These are phyloP conservation scores for Salminus brasiliensis DNA, from an alignment of 2,113 vertebrate genomes.

Conservation along the genomic window DNA sequence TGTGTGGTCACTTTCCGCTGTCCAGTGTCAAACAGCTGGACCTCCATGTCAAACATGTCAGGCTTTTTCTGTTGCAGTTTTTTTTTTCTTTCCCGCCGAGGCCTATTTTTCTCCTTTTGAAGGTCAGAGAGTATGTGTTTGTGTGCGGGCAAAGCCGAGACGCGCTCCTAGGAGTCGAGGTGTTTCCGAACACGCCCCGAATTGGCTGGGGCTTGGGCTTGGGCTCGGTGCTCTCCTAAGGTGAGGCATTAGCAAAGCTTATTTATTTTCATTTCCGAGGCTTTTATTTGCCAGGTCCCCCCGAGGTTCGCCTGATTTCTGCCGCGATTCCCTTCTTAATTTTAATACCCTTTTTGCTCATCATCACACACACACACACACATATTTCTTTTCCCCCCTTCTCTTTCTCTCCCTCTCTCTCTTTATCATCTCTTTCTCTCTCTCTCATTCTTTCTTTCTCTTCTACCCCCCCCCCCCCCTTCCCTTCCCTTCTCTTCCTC, in stretches of 20 bases:
- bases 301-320: conserved; percentile 96
- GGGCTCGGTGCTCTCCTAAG: conserved; percentile 85
- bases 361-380: no score
- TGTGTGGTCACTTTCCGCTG: no score
- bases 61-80: not conserved
- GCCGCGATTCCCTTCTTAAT: conserved; percentile 98
- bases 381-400: conserved; percentile 80
- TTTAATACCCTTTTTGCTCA: conserved; percentile 99
- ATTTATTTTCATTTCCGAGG: conserved; percentile 98
- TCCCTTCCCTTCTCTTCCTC: conserved; percentile 24
- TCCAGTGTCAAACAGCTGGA: not conserved
- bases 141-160: no score
- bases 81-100: not conserved
- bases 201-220: conserved; percentile 78
- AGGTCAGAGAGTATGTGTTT: conserved; percentile 33
- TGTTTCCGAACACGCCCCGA: conserved; percentile 78
- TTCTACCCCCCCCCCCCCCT: conserved; percentile 65
- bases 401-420: conserved; percentile 17
- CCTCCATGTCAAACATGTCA: conserved; percentile 21
- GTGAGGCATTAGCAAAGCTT: conserved; percentile 98
- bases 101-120: conserved; percentile 40
- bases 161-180: conserved; percentile 67
- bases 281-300: conserved; percentile 94
- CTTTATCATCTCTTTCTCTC: conserved; percentile 74
- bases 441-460: conserved; percentile 65